A percentile compares a stretch with the other conserved stretches of the same genome.
These are phyloP conservation scores for Avahi laniger DNA, from an alignment of 2,797 vertebrate genomes.

Conservation along the genomic window DNA sequence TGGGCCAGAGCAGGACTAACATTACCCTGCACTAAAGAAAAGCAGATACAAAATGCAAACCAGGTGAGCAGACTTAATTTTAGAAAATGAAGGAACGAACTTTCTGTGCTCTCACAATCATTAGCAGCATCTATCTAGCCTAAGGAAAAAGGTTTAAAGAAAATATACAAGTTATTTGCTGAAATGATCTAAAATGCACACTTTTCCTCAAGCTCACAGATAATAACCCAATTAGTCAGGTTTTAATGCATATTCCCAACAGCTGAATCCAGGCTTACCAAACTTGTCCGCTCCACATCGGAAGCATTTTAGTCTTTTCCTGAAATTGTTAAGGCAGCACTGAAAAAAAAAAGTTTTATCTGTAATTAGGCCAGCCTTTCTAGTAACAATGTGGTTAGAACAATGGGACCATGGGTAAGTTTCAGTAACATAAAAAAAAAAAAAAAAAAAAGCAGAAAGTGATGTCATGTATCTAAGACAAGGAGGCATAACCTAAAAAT, in stretches of 20 bases:
- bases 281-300: slow-evolving; percentile 98
- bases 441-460: slow-evolving; percentile 11
- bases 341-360: slow-evolving; percentile 82
- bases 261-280: slow-evolving; percentile 87
- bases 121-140: neutral
- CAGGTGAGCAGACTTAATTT: neutral
- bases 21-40: neutral
- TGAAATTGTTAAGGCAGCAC: slow-evolving; percentile 99
- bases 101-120: neutral
- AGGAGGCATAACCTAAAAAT: neutral
- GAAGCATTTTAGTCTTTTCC: slow-evolving; percentile 99
- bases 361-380: slow-evolving; percentile 53
- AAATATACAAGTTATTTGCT: neutral
- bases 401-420: neutral
- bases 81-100: neutral
- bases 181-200: neutral
- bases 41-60: neutral
- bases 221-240: neutral
- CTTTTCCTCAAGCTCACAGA: neutral
- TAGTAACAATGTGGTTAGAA: slow-evolving; percentile 22
- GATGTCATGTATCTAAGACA: neutral
- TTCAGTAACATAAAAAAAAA: neutral
- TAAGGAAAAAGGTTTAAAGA: neutral
- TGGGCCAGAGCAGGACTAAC: neutral
- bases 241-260: slow-evolving; percentile 15